phyloP scores from a whole-genome alignment of 2,113 vertebrate genomes.

The Ammodytes dubius region DNA sequence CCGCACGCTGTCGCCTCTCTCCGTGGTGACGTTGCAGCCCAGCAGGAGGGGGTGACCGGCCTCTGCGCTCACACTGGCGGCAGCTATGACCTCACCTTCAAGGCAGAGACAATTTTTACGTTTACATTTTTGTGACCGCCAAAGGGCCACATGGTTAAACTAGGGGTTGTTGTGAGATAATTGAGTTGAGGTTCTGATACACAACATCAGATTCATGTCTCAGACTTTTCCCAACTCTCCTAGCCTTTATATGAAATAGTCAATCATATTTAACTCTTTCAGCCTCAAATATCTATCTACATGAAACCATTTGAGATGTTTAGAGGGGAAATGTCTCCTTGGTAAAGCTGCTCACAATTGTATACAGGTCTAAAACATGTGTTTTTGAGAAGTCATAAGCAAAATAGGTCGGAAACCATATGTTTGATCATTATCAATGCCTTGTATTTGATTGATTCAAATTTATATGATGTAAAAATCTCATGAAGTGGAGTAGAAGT shows the following conservation, averaged over 20 bases:
- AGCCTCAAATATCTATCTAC: not conserved
- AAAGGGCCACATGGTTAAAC: not conserved
- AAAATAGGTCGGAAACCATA: not conserved
- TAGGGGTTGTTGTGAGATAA: not conserved
- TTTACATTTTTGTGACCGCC: not conserved
- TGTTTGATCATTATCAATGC: not conserved
- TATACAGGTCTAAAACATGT: too few species aligned
- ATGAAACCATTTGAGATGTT: not conserved
- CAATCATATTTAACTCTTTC: not conserved
- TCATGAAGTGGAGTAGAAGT: not conserved
- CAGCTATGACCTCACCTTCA: slow-evolving; percentile 75
- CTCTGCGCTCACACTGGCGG: slow-evolving; percentile 47
- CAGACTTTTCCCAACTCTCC: not conserved
- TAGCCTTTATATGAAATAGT: not conserved
- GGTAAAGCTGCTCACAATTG: not conserved
- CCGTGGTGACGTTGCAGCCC: slow-evolving; percentile 76
- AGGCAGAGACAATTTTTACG: not conserved
- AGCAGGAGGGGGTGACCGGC: slow-evolving; percentile 66
- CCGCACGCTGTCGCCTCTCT: slow-evolving; percentile 36
- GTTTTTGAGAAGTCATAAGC: not conserved
- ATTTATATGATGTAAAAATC: too few species aligned
- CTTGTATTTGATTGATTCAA: not conserved
- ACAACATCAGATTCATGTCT: not conserved
- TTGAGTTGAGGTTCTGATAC: not conserved
- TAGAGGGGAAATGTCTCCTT: not conserved